Percentiles rank a stretch among this genome's conserved stretches.
Conservation (phyloP, 2,888 invertebrate species). For the Argynnis bischoffii region DNA sequence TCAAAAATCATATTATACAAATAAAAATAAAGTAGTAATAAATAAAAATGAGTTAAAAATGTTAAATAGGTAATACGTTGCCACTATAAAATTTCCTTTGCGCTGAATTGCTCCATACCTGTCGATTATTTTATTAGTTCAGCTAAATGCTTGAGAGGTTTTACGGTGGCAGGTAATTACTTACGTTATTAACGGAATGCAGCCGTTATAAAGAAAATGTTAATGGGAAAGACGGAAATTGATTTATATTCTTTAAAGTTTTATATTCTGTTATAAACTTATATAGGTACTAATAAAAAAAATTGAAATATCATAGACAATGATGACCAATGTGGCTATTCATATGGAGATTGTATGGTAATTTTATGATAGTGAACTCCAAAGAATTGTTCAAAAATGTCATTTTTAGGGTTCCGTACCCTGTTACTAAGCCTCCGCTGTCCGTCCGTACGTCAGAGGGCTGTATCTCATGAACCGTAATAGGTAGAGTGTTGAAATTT, state of each 20-base stretch:
- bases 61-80: constrained; percentile 3
- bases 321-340: no score
- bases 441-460: no score
- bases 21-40: not conserved
- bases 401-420: no score
- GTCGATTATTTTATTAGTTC: constrained; percentile 23
- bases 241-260: not conserved
- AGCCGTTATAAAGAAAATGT: constrained; percentile 11
- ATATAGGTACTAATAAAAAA: no score
- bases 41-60: not conserved
- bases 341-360: no score
- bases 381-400: no score
- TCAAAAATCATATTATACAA: no score
- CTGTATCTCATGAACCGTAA: no score
- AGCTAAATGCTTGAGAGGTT: constrained; percentile 20
- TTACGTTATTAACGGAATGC: constrained; percentile 14
- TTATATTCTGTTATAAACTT: not conserved
- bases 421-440: no score
- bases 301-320: no score
- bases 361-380: no score
- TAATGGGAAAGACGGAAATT: not conserved
- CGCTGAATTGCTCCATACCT: constrained; percentile 11
- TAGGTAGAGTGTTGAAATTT: no score
- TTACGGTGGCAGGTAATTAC: constrained; percentile 21
- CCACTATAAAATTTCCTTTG: constrained; percentile 5